These are phyloP conservation scores for Pungitius pungitius DNA, from an alignment of 2,113 vertebrate species.

Conservation along the genomic window DNA sequence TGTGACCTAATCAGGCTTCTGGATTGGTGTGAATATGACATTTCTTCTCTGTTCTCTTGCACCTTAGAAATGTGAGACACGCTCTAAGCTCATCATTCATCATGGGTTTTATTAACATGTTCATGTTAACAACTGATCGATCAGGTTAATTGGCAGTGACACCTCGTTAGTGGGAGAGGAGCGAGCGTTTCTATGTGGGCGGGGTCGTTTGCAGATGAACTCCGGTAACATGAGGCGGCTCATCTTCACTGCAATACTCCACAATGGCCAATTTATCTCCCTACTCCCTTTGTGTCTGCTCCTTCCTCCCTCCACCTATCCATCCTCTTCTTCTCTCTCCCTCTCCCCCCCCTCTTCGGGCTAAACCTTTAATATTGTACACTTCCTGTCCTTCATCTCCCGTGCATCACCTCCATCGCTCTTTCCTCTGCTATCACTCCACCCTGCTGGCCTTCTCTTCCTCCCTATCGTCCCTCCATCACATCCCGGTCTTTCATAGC, in stretches of 20 bases:
- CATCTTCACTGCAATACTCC: slow-evolving; percentile 13
- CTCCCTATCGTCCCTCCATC: background rate
- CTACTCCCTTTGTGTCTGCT: background rate
- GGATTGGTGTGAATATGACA: too few relatives aligned
- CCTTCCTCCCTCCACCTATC: background rate
- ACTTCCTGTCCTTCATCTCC: background rate
- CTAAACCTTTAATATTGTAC: slow-evolving; percentile 5
- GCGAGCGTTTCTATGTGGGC: too few relatives aligned
- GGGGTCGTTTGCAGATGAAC: background rate
- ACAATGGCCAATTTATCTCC: slow-evolving; percentile 37
- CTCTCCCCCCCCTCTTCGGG: background rate
- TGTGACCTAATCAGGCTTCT: too few relatives aligned
- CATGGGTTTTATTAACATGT: too few relatives aligned
- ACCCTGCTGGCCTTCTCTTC: background rate
- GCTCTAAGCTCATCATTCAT: too few relatives aligned
- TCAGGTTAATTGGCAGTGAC: too few relatives aligned
- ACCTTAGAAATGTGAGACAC: too few relatives aligned
- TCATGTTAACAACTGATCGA: too few relatives aligned
- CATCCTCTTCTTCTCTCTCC: background rate
- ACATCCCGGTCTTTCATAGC: slow-evolving; percentile 28
- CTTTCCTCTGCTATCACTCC: background rate
- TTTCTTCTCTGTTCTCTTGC: too few relatives aligned
- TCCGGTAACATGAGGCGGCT: background rate
- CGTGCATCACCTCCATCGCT: background rate
- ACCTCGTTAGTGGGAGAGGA: too few relatives aligned